Base-by-base conservation (phyloP, 2,888 invertebrate species). In the Xylota segnis region DNA sequence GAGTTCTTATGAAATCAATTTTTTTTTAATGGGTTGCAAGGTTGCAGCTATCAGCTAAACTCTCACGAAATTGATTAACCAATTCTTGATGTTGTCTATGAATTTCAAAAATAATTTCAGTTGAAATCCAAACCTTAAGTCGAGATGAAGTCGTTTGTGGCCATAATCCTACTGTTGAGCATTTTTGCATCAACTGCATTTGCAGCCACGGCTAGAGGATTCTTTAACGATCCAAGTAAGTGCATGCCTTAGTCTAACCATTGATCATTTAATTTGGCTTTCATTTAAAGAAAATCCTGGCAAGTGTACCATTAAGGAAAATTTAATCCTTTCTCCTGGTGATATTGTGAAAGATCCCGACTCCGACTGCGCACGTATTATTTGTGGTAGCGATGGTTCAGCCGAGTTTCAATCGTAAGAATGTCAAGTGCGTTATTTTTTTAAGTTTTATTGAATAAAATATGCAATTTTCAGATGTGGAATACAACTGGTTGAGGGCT, bases 281-380 rank as follows among this genome's bases (percentile, higher is more conserved):
- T 6, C n/a, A 12, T 5, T 43, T 29, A 9, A 23, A 18, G 84
- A 75, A 0, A 52, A 90, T 79, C 90, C 90, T 0, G 89, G 88
- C 43, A 90, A 90, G 61, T 90, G 90, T 66, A 86, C 81, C 2
- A 34, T 90, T 0, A 65, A 50, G 0, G 27, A 52, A 0, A 12
- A 75, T 29, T 27, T 88, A 9, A 86, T 89, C 9, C 14, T 89
- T 12, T 78, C 52, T 6, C 29, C 77, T 1, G 88, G 88, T 0
- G 71, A 88, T 0, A 7, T 0, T 0, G 87, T 70, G 32, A 84
- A 70, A n/a, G 47, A 87, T 71, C 88, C 88, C 0, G 29, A 59
- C 0, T 40, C 43, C 14, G 59, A 66, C 0, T 90, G 90, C 63
- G 88, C 81, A 0, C 77, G 84, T 2, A 83, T 90, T 5, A 10